Evolutionary conservation across 2,113 vertebrate species (phyloP).

Genomic region (Apodemus speciosus): DNA sequence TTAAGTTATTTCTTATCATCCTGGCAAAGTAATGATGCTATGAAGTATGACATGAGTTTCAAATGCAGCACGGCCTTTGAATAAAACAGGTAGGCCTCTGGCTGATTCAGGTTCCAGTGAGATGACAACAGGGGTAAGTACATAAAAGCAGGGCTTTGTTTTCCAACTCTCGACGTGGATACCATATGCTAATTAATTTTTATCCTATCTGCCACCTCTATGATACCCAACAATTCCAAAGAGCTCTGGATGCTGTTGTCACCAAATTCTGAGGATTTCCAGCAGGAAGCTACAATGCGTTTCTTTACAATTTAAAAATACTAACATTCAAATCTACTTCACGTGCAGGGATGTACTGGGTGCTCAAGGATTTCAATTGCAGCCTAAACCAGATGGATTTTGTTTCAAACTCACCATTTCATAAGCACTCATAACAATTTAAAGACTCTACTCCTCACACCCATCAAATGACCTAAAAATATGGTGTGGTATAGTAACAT

Average conservation of each 20-base stretch:
- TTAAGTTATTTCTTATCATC: conserved; percentile 22
- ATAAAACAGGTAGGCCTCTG: conserved; percentile 14
- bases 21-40: conserved; percentile 48
- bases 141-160: not conserved
- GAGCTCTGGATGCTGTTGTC: not conserved
- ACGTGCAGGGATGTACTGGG: not conserved
- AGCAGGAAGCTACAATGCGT: conserved; percentile 7
- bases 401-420: conserved; percentile 50
- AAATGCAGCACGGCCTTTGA: conserved; percentile 31
- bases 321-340: conserved; percentile 27
- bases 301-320: conserved; percentile 54
- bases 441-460: conserved; percentile 41
- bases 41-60: conserved; percentile 37
- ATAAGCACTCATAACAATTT: conserved; percentile 26
- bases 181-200: not conserved
- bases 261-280: not conserved
- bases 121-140: not conserved
- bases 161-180: not conserved
- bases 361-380: conserved; percentile 19
- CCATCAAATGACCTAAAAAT: not conserved
- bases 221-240: not conserved
- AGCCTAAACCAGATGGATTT: not conserved
- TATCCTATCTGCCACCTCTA: not conserved
- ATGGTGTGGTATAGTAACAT: not conserved
- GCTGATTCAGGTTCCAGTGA: not conserved